Conservation (phyloP, 2,888 invertebrate genomes). For the Cheiracanthium punctorium region DNA sequence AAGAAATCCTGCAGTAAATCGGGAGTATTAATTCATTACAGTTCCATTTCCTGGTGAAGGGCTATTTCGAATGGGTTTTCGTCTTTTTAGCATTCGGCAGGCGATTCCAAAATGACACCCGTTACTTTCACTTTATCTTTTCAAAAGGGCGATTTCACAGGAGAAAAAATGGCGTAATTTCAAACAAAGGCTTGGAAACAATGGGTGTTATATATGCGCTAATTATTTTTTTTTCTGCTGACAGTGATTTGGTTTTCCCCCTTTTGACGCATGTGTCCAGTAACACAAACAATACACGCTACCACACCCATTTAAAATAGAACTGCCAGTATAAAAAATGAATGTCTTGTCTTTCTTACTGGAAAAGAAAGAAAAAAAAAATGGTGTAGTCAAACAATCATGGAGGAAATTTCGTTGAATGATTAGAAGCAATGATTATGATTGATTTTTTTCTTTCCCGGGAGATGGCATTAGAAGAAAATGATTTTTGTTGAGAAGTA, state of each 20-base stretch:
- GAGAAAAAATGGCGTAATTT: constrained; percentile 6
- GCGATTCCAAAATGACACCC: background rate
- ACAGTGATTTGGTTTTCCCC: background rate
- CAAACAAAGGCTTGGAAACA: background rate
- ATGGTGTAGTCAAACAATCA: too few relatives aligned
- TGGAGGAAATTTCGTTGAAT: too few relatives aligned
- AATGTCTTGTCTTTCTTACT: background rate
- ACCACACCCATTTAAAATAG: background rate
- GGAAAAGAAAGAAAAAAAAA: background rate
- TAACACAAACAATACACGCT: background rate
- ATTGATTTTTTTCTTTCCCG: too few relatives aligned
- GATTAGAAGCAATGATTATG: too few relatives aligned
- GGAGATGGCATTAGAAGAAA: too few relatives aligned
- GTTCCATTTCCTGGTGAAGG: too few relatives aligned
- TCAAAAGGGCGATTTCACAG: background rate
- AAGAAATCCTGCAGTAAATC: too few relatives aligned
- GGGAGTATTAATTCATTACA: too few relatives aligned
- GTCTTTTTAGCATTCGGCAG: background rate
- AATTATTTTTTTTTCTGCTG: constrained; percentile 1
- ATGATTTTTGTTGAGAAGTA: too few relatives aligned
- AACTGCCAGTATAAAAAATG: background rate
- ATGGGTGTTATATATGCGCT: background rate
- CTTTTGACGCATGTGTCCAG: background rate
- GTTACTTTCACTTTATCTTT: background rate
- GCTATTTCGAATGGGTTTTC: too few relatives aligned